A percentile compares a stretch with the other conserved stretches of the same genome.
phyloP scores from a whole-genome alignment of 2,888 invertebrate genomes.

The Heteromurus nitidus region DNA sequence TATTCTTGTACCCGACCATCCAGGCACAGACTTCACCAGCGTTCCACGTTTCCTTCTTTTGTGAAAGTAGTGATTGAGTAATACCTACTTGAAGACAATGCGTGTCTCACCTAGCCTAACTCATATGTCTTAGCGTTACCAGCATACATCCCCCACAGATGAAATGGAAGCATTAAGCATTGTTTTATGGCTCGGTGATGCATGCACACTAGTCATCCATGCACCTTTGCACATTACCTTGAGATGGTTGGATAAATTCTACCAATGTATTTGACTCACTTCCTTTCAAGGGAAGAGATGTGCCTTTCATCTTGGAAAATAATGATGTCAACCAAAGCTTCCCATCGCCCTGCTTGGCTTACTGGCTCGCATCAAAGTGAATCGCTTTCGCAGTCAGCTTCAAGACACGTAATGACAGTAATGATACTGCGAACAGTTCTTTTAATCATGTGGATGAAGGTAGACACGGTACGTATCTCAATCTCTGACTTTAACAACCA shows the following conservation, averaged over 20 bases:
- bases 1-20: not conserved
- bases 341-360: constrained; percentile 28
- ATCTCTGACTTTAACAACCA: too few species aligned
- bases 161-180: constrained; percentile 2
- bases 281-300: constrained; percentile 24
- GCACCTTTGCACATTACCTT: constrained; percentile 39
- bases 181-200: constrained; percentile 38
- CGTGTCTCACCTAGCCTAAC: too few species aligned
- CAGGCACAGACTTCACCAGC: too few species aligned
- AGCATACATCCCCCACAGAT: not conserved
- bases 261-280: not conserved
- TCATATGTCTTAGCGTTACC: not conserved
- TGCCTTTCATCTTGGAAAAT: constrained; percentile 43
- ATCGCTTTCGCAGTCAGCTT: constrained; percentile 17
- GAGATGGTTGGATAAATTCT: not conserved
- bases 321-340: constrained; percentile 43
- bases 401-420: not conserved
- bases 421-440: not conserved
- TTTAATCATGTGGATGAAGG: too few species aligned
- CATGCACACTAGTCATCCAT: constrained; percentile 38
- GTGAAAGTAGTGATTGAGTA: not conserved
- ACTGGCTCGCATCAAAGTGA: constrained; percentile 41
- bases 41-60: not conserved
- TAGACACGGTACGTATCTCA: too few species aligned
- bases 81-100: not conserved